Evolutionary conservation across 2,888 invertebrate species (phyloP), one percentile per base, ranked within the genome.

Genomic region (Hoplodrina blanda): DNA sequence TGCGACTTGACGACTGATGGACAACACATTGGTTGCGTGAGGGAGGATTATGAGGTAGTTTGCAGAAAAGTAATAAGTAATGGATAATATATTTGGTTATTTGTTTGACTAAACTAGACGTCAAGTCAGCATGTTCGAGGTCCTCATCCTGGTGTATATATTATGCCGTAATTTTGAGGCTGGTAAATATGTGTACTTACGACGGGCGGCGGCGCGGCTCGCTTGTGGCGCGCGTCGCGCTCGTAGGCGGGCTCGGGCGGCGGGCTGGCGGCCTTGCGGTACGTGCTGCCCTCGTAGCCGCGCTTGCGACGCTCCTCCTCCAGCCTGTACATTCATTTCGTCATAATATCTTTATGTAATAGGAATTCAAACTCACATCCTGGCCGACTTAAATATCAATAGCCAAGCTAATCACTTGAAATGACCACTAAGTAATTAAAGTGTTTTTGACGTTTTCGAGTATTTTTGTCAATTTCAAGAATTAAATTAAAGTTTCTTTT

Each of bases 281-380:
- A 96, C 84, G 87, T 88, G 82, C 84, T 92, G 88, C 86, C 92
- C 90, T 88, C 96, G 91, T 92, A 95, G 52, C 97, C 94, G 57
- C 97, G 95, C 89, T 97, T 97, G 57, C 95, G 96, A 0, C 97
- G 94, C 86, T 96, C 97, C 80, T 97, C 97, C 82, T 97, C 97
- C 75, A 96, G 80, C 65, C 97, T 96, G 65, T 8, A 33, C 2
- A 0, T 11, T 13, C 46, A 46, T 17, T 8, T 15, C 0, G 19
- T 2, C 4, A n/a, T 0, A 6, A n/a, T 0, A 6, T 25, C 30
- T 11, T 52, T 6, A 37, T 4, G 20, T 19, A 10, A 8, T n/a
- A 7, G 19, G 15, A 54, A 17, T 25, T 30, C 11, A 33, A 25
- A 25, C 15, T n/a, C 53, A 30, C 37, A 30, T 6, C 20, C 8